Percentiles rank a stretch among this genome's conserved stretches.
phyloP scores from a whole-genome alignment of 2,797 vertebrate genomes.

The Gallirallus australis region DNA sequence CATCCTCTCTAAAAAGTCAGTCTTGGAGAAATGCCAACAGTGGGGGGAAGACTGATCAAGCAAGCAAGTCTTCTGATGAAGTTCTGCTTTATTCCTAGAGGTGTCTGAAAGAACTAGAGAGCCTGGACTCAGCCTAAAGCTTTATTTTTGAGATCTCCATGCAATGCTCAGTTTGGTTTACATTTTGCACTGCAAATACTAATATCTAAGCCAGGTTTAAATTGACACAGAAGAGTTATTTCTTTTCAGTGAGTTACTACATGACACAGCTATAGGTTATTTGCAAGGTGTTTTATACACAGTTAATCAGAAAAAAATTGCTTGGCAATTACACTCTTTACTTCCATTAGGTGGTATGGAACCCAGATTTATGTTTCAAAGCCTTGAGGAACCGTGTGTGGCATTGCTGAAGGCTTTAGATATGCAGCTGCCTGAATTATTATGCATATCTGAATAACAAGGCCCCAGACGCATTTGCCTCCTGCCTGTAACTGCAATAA shows the following conservation, averaged over 20 bases:
- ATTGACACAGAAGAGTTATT: background rate
- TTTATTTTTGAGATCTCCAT: background rate
- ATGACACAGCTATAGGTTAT: background rate
- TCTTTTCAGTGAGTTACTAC: background rate
- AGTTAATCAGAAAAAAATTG: constrained; percentile 22
- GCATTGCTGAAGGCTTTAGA: background rate
- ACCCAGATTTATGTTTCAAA: background rate
- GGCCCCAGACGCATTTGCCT: background rate
- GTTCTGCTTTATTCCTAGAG: background rate
- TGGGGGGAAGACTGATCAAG: background rate
- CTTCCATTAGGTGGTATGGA: background rate
- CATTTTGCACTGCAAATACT: background rate
- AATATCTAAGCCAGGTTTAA: background rate
- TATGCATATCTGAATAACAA: background rate
- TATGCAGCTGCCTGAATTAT: constrained; percentile 19
- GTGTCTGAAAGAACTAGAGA: background rate
- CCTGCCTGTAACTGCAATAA: constrained; percentile 15
- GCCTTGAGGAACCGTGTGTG: background rate
- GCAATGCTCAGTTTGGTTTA: background rate
- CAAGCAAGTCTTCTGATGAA: background rate
- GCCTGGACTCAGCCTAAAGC: background rate
- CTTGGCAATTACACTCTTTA: constrained; percentile 35
- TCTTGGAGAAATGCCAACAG: background rate
- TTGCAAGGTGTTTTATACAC: constrained; percentile 22
- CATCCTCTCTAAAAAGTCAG: background rate